Base-by-base conservation (phyloP, 2,113 vertebrate genomes). In the Brachyhypopomus gauderio region DNA sequence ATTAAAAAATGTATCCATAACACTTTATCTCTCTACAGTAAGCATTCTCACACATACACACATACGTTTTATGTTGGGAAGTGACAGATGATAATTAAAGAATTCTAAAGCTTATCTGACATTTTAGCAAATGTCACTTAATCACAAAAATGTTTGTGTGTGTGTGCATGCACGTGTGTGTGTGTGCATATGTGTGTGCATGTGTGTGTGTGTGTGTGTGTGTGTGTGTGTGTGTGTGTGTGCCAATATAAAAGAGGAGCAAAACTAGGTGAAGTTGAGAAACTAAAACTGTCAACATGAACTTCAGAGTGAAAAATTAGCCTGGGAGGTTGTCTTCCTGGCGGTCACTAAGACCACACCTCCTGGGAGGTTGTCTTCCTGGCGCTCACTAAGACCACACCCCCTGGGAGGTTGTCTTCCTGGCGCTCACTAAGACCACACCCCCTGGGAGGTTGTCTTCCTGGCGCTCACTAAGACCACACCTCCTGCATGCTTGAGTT, bases 231-330 rank as follows among this genome's bases (percentile, higher is more conserved):
- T 45, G 34, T 45, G 74, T 22, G 59, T 7, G 58, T 82, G 63
- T 62, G 16, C 41, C 41, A 45, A 11, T 45, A 4, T 45, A 6
- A 19, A 14, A 58, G 16, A 41, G 25, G 48, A 73, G 23, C 60
- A 66, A 52, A 48, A 66, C 22, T 36, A 48, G 41, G 36, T 58
- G 17, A 74, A 74, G n/a, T 59, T 3, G 11, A 36, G 16, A 77
- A 17, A 41, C 36, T 27, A 41, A 56, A 76, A 71, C 12, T 72
- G 78, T 80, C 73, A 84, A 25, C 69, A 73, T 78, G 74, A 81
- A 79, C 60, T 67, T 67, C 56, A 25, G 72, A 58, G 48, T 56
- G 59, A 63, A 38, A 52, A 77, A 41, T 63, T 59, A 77, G 52
- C 23, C 5, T 67, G 66, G 62, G 79, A 69, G 59, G 59, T 81